A percentile compares a stretch with the other conserved stretches of the same genome.
Evolutionary conservation across 2,797 vertebrate species (phyloP).

Genomic region (Rallus crepitans): DNA sequence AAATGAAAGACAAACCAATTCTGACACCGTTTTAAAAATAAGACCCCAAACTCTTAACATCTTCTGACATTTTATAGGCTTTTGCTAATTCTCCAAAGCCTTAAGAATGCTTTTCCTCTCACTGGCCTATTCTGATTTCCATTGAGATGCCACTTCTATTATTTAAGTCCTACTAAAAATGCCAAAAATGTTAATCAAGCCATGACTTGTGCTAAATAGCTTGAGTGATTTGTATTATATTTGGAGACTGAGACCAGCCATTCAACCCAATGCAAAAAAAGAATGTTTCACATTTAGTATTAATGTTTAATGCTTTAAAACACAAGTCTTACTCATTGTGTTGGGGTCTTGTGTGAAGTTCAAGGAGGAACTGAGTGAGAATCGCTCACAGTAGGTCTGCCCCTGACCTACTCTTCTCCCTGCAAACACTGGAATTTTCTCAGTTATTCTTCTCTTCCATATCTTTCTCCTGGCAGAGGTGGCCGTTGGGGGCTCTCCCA

Average conservation of each 20-base stretch:
- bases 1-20: constrained; percentile 29
- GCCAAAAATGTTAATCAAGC: constrained; percentile 47
- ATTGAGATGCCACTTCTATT: constrained; percentile 59
- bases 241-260: background rate
- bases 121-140: constrained; percentile 29
- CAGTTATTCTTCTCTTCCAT: fast-evolving
- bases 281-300: background rate
- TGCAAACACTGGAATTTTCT: background rate
- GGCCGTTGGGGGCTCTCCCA: background rate
- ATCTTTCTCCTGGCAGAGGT: background rate
- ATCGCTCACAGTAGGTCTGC: background rate
- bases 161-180: constrained; percentile 37
- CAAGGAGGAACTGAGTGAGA: background rate
- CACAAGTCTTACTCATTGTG: background rate
- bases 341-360: background rate
- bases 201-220: background rate
- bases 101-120: constrained; percentile 9
- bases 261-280: background rate
- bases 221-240: constrained; percentile 14
- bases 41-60: constrained; percentile 38
- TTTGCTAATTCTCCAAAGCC: constrained; percentile 47
- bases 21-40: constrained; percentile 25
- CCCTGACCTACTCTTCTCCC: background rate
- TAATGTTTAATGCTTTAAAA: background rate
- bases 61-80: constrained; percentile 51